phyloP scores from a whole-genome alignment of 2,797 vertebrate species.

The Philypnodon macrostomus region DNA sequence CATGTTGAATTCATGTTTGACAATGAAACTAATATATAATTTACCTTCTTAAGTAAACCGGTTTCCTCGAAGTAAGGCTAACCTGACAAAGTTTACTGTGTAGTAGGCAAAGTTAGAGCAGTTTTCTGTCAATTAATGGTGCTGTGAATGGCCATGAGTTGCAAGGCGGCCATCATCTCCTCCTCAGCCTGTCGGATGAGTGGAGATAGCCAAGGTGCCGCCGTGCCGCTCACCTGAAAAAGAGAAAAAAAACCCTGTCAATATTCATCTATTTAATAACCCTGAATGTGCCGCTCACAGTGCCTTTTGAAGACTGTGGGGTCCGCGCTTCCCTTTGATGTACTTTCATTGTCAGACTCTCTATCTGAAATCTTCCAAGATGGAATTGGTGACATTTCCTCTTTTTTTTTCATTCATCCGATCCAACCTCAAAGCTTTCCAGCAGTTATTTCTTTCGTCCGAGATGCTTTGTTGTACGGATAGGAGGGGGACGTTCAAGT shows the following conservation, averaged over 20 bases:
- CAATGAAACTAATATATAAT: too few relatives aligned
- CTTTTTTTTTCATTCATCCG: slow-evolving; percentile 77
- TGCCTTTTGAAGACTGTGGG: slow-evolving; percentile 77
- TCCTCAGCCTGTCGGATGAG: slow-evolving; percentile 62
- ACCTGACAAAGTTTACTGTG: slow-evolving; percentile 60
- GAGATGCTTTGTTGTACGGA: slow-evolving; percentile 68
- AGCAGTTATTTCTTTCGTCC: slow-evolving; percentile 64
- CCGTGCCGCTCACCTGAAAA: slow-evolving; percentile 66
- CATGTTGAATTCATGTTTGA: too few relatives aligned
- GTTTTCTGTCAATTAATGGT: slow-evolving; percentile 70
- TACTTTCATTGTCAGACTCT: slow-evolving; percentile 73
- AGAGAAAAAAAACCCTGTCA: slow-evolving; percentile 73
- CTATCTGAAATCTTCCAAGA: slow-evolving; percentile 75
- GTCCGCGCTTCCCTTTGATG: slow-evolving; percentile 78
- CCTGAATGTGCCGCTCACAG: slow-evolving; percentile 67
- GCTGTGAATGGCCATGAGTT: slow-evolving; percentile 58
- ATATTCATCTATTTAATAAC: slow-evolving; percentile 81
- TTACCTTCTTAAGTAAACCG: too few relatives aligned
- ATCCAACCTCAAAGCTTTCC: slow-evolving; percentile 79
- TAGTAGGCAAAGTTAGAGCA: slow-evolving; percentile 61
- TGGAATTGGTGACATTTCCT: slow-evolving; percentile 77
- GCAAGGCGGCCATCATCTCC: slow-evolving; percentile 48
- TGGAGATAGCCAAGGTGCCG: slow-evolving; percentile 63
- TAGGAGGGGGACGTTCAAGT: slow-evolving; percentile 49
- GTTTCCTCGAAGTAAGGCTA: too few relatives aligned